Percentiles rank a stretch among this genome's conserved stretches.
These are phyloP conservation scores for Epinephelus moara DNA, from an alignment of 2,113 vertebrate genomes.

Conservation along the genomic window DNA sequence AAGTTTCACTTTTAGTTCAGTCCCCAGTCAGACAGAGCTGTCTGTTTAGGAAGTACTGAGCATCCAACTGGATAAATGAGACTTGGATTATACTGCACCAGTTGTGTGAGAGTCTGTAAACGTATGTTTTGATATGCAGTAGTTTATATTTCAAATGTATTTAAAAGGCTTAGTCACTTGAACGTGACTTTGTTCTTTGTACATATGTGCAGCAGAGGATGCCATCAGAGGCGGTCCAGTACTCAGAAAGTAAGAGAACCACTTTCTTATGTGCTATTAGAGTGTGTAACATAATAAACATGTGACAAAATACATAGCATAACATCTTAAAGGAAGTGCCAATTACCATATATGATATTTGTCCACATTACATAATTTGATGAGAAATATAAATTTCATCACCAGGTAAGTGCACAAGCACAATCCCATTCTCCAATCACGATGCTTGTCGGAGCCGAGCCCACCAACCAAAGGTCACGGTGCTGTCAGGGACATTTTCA, in stretches of 20 bases:
- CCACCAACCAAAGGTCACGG: constrained; percentile 39
- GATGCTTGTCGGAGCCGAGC: neutral
- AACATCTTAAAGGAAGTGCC: neutral
- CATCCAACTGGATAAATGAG: too few species aligned
- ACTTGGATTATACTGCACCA: too few species aligned
- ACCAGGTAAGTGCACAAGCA: constrained; percentile 10
- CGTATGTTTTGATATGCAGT: too few species aligned
- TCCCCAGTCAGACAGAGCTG: too few species aligned
- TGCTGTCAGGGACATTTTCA: constrained; percentile 20
- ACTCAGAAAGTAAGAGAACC: neutral
- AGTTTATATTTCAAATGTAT: neutral
- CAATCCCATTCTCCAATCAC: constrained; percentile 23
- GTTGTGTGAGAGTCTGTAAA: too few species aligned
- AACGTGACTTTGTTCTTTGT: neutral
- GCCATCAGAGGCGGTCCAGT: too few species aligned
- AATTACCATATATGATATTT: neutral
- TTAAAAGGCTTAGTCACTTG: neutral
- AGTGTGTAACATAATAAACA: neutral
- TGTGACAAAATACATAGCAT: neutral
- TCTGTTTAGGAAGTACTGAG: too few species aligned
- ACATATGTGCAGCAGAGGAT: neutral
- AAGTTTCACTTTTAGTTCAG: too few species aligned
- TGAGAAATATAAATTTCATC: neutral
- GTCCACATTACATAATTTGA: neutral
- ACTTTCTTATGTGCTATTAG: neutral